Conservation (phyloP, 2,797 vertebrate species). For the Coregonus sp. region DNA sequence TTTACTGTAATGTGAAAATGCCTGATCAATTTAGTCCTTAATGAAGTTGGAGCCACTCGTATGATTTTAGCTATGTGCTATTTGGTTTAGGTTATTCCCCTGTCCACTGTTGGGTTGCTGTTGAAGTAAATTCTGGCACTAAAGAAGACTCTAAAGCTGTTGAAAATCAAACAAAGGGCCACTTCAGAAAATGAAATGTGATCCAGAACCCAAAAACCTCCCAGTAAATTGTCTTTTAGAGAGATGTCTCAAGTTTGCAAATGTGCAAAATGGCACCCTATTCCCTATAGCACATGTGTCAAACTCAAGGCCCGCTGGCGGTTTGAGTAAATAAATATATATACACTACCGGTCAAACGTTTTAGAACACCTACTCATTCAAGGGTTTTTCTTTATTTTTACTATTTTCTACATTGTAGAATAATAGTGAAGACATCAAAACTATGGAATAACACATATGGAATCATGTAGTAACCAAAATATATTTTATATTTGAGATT, state of each 20-base stretch:
- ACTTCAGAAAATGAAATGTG: background rate
- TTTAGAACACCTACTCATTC: too few relatives aligned
- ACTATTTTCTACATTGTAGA: too few relatives aligned
- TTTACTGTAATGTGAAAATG: background rate
- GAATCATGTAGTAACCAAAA: too few relatives aligned
- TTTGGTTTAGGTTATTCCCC: background rate
- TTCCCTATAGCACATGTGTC: too few relatives aligned
- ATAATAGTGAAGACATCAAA: too few relatives aligned
- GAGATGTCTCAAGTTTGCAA: background rate
- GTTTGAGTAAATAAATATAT: too few relatives aligned
- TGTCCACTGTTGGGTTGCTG: background rate
- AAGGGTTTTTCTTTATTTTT: too few relatives aligned
- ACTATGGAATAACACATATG: too few relatives aligned
- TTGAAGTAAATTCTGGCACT: background rate
- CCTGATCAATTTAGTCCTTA: background rate
- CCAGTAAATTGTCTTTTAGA: slow-evolving; percentile 1
- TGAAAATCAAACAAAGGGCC: background rate
- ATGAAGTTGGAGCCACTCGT: background rate
- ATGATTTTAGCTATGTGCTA: background rate
- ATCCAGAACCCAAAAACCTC: background rate
- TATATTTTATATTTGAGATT: too few relatives aligned
- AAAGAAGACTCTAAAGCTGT: background rate
- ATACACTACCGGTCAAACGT: too few relatives aligned
- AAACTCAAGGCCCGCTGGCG: too few relatives aligned
- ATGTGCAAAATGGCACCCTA: too few relatives aligned